Evolutionary conservation across 2,797 vertebrate genomes (phyloP).

Genomic region (Euthynnus affinis): DNA sequence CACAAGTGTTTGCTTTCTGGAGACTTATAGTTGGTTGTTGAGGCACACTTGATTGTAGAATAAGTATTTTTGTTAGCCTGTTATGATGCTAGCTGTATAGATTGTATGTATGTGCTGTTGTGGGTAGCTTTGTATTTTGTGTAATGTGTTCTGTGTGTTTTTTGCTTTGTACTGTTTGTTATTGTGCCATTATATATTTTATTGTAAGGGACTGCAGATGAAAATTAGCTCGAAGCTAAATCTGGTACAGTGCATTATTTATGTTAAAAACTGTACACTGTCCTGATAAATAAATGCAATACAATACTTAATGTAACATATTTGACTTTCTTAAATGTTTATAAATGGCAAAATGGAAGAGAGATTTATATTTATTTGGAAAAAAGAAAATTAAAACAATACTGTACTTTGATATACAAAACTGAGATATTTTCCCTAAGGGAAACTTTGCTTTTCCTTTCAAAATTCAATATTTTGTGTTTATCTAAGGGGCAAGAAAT

Average conservation of each 20-base stretch:
- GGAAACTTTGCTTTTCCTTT: conserved; percentile 36
- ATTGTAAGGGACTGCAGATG: too few relatives aligned
- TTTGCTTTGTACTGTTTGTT: too few relatives aligned
- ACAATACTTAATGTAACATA: conserved; percentile 18
- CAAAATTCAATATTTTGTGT: conserved; percentile 43
- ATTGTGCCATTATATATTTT: too few relatives aligned
- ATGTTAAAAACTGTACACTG: too few relatives aligned
- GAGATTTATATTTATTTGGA: conserved; percentile 14
- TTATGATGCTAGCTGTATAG: conserved; percentile 11
- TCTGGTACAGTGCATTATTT: too few relatives aligned
- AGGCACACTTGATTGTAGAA: conserved; percentile 13
- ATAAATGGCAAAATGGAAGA: conserved; percentile 40
- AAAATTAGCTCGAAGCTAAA: too few relatives aligned
- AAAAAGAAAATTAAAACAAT: conserved; percentile 7
- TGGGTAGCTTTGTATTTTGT: too few relatives aligned
- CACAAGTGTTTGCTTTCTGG: conserved; percentile 3
- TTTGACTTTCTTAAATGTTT: conserved; percentile 23
- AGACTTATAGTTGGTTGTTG: neutral
- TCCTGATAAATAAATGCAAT: too few relatives aligned
- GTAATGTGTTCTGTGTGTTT: too few relatives aligned
- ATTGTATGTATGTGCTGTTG: too few relatives aligned
- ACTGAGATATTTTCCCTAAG: conserved; percentile 4
- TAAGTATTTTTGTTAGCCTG: conserved; percentile 13
- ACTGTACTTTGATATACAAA: conserved; percentile 24
- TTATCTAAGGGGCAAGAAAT: conserved; percentile 29